phyloP scores from a whole-genome alignment of 2,888 invertebrate genomes.

The Hybos culiciformis region DNA sequence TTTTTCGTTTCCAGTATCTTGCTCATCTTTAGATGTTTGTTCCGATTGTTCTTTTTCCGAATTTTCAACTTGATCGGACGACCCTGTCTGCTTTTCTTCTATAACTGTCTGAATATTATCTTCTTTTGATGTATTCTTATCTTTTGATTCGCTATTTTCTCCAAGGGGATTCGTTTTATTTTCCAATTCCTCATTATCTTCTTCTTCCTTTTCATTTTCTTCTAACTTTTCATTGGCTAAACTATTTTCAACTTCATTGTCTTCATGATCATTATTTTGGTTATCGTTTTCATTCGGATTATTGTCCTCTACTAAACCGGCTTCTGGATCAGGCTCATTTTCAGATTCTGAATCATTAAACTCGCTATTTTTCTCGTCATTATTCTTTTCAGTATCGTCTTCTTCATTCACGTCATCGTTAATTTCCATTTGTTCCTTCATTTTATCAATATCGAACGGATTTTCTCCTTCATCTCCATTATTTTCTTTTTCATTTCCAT shows the following conservation, averaged over 20 bases:
- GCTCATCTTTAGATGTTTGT: constrained; percentile 38
- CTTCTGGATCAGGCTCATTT: constrained; percentile 8
- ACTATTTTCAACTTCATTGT: constrained; percentile 33
- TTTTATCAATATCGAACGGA: constrained; percentile 73
- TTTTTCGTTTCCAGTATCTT: constrained; percentile 42
- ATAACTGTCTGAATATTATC: constrained; percentile 29
- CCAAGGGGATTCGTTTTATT: constrained; percentile 24
- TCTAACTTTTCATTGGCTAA: constrained; percentile 23
- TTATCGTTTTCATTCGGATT: constrained; percentile 34
- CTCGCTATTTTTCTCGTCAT: constrained; percentile 40
- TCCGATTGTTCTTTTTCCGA: constrained; percentile 32
- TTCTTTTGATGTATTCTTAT: constrained; percentile 30
- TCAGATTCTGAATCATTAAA: constrained; percentile 37
- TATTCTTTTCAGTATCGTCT: constrained; percentile 38
- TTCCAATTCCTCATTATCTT: constrained; percentile 28
- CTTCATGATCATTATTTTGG: constrained; percentile 47
- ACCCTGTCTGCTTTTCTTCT: constrained; percentile 19
- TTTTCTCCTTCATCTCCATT: constrained; percentile 50
- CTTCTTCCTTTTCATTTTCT: constrained; percentile 38
- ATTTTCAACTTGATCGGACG: constrained; percentile 30
- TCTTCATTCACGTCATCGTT: constrained; percentile 23
- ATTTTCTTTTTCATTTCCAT: constrained; percentile 44
- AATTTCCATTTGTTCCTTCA: constrained; percentile 45
- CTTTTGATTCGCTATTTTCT: constrained; percentile 35
- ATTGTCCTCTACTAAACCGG: constrained; percentile 35